Evolutionary conservation across 2,888 invertebrate genomes (phyloP).

Genomic region (Muschampia plurimacula): DNA sequence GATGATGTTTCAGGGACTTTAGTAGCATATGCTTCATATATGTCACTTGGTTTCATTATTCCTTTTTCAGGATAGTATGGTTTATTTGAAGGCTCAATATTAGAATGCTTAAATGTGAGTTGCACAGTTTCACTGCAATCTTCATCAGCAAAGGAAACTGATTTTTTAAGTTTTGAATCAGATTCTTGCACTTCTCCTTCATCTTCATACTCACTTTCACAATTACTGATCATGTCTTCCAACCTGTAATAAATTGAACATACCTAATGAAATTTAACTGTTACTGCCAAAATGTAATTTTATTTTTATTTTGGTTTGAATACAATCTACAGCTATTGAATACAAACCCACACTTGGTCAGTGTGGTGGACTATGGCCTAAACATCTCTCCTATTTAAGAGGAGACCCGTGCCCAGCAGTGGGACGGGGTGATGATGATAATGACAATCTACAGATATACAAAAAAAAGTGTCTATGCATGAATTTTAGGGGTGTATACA

Average conservation of each 20-base stretch:
- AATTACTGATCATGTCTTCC: conserved; percentile 62
- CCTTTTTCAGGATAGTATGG: conserved; percentile 62
- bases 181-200: conserved; percentile 29
- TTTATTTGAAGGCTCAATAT: conserved; percentile 53
- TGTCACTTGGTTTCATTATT: conserved; percentile 69
- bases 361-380: too few relatives aligned
- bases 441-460: too few relatives aligned
- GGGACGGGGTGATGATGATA: too few relatives aligned
- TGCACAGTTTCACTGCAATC: conserved; percentile 69
- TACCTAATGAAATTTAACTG: neutral
- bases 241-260: conserved; percentile 58
- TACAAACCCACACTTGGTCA: too few relatives aligned
- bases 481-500: too few relatives aligned
- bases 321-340: too few relatives aligned
- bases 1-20: conserved; percentile 60
- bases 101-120: conserved; percentile 69
- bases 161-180: conserved; percentile 53
- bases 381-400: too few relatives aligned
- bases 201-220: conserved; percentile 52
- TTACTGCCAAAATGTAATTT: too few relatives aligned
- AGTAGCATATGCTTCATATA: conserved; percentile 64
- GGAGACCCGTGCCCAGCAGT: too few relatives aligned
- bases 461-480: too few relatives aligned
- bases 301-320: too few relatives aligned
- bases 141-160: conserved; percentile 74